A percentile compares a stretch with the other conserved stretches of the same genome.
Conservation (phyloP, 2,797 vertebrate species). For the Myotis planiceps region DNA sequence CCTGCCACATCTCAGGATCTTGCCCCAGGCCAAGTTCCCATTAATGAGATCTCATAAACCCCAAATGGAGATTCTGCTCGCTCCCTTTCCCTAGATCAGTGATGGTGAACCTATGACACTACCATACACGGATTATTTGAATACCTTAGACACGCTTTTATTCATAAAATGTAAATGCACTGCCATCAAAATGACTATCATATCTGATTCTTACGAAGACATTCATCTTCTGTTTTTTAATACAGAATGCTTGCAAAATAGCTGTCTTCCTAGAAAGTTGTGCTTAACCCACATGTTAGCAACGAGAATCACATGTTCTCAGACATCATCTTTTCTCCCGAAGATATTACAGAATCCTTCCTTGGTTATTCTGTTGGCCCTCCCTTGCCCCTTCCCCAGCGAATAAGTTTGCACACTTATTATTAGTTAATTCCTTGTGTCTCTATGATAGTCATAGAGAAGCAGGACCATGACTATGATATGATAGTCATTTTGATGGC, state of each 20-base stretch:
- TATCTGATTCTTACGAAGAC: background rate
- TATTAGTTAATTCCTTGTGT: too few species aligned
- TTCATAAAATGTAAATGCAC: background rate
- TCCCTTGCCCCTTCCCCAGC: background rate
- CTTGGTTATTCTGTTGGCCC: background rate
- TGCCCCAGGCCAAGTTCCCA: background rate
- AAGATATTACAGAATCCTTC: background rate
- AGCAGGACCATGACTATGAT: too few species aligned
- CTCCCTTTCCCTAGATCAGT: background rate
- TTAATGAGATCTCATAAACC: background rate
- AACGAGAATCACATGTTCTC: background rate
- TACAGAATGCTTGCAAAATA: background rate
- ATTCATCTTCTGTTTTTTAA: background rate
- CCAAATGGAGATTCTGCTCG: background rate
- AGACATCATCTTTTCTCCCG: background rate
- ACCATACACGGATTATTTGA: constrained; percentile 44
- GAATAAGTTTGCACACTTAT: too few species aligned
- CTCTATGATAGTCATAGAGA: too few species aligned
- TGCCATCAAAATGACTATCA: background rate
- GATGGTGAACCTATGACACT: too few species aligned
- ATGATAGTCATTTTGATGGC: too few species aligned
- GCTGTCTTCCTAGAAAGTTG: background rate
- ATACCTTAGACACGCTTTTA: background rate
- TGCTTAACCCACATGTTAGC: background rate
- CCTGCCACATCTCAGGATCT: too few species aligned